Conservation (phyloP, 2,113 vertebrate genomes). For the Rhineura floridana region DNA sequence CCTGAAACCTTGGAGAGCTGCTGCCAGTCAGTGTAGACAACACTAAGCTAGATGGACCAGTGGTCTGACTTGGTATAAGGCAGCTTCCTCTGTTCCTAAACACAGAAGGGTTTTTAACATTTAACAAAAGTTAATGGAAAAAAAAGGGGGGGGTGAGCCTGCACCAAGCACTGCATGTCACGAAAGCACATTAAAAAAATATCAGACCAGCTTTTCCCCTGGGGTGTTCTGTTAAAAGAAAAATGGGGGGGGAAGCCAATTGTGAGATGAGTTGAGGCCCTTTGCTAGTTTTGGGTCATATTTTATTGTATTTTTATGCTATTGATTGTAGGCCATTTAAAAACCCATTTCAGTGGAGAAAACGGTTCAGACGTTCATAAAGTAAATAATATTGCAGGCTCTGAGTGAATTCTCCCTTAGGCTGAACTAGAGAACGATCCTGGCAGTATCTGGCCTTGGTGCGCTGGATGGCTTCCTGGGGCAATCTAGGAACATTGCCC, state of each 20-base stretch:
- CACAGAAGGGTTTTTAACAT: background rate
- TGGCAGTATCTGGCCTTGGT: background rate
- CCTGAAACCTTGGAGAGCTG: no score
- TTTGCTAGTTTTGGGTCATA: background rate
- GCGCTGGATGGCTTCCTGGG: background rate
- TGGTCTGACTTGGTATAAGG: no score
- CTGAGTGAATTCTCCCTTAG: no score
- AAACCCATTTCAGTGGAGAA: background rate
- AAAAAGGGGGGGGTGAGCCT: background rate
- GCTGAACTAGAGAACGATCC: background rate
- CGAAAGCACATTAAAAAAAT: background rate
- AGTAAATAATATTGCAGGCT: background rate
- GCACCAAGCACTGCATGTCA: background rate
- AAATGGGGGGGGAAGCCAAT: no score
- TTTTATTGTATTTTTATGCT: background rate
- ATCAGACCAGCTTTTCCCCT: background rate
- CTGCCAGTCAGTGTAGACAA: no score
- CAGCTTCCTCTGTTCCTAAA: no score
- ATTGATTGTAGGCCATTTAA: background rate
- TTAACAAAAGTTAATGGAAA: background rate
- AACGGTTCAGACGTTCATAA: background rate
- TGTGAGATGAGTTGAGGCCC: background rate
- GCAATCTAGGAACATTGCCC: no score
- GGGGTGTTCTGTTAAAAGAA: background rate
- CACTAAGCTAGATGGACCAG: no score